phyloP scores from a whole-genome alignment of 1,140 invertebrate species.

The Aradophagus sp. region DNA sequence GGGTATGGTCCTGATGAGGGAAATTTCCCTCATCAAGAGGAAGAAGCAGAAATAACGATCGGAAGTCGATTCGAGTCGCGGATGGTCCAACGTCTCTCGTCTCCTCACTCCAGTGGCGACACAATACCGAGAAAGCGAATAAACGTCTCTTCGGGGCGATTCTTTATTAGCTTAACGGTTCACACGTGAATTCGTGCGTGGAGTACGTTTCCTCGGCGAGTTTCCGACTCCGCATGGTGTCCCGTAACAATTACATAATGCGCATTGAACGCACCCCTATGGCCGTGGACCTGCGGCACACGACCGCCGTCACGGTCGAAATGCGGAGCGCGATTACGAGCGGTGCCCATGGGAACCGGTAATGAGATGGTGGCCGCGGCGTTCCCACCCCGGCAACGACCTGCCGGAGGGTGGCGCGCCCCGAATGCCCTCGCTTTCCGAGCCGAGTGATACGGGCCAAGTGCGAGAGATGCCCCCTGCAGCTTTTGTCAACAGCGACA shows the following conservation, averaged over 20 bases:
- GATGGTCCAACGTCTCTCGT: too few relatives aligned
- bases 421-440: slow-evolving; percentile 40
- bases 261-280: slow-evolving; percentile 66
- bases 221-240: slow-evolving; percentile 52
- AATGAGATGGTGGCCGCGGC: slow-evolving; percentile 74
- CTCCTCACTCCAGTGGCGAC: too few relatives aligned
- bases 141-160: slow-evolving; percentile 11
- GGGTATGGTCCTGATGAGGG: too few relatives aligned
- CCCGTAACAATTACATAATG: slow-evolving; percentile 72
- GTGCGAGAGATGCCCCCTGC: slow-evolving; percentile 60
- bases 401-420: slow-evolving; percentile 43
- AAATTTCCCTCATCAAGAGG: too few relatives aligned
- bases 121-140: too few relatives aligned
- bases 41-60: too few relatives aligned
- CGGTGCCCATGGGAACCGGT: slow-evolving; percentile 72
- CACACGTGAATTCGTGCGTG: slow-evolving; percentile 63
- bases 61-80: too few relatives aligned
- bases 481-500: slow-evolving; percentile 73
- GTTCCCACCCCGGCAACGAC: slow-evolving; percentile 64
- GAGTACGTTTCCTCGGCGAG: slow-evolving; percentile 28
- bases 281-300: slow-evolving; percentile 58
- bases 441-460: slow-evolving; percentile 64
- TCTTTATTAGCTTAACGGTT: slow-evolving; percentile 59
- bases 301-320: slow-evolving; percentile 57
- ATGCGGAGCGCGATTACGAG: slow-evolving; percentile 31